Evolutionary conservation across 2,797 vertebrate species (phyloP).

Genomic region (Pangasius krempfi): DNA sequence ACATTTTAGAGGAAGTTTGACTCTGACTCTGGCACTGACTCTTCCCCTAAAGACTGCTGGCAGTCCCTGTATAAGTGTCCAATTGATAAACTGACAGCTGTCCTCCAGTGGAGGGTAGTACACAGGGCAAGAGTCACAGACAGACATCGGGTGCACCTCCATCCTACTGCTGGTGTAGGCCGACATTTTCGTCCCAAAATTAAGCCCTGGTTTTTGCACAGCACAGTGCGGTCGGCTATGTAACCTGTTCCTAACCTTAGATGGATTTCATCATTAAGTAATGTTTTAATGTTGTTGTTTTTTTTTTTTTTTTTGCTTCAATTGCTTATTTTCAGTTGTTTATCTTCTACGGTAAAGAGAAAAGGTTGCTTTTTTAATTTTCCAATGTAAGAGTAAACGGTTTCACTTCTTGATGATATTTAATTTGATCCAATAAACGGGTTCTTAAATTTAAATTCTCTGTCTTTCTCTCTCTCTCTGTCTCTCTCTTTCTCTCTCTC

Average conservation of each 20-base stretch:
- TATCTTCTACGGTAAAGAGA: background rate
- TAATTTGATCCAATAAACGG: background rate
- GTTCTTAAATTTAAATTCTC: background rate
- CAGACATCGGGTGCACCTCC: background rate
- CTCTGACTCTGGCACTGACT: background rate
- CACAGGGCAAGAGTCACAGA: background rate
- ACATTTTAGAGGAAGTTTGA: background rate
- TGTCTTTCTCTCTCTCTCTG: background rate
- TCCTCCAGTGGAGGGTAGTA: background rate
- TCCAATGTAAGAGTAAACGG: background rate
- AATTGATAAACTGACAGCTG: background rate
- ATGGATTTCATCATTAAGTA: background rate
- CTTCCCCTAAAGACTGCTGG: background rate
- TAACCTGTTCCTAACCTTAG: background rate
- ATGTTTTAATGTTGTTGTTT: background rate
- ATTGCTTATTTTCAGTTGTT: background rate
- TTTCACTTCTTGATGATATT: background rate
- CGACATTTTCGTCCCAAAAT: background rate
- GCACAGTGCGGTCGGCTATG: background rate
- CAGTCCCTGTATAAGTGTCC: background rate
- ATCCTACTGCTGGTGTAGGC: background rate
- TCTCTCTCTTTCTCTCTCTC: background rate
- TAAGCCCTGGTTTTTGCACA: background rate
- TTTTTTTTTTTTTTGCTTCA: background rate
- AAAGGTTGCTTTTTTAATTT: background rate